Evolutionary conservation across 2,888 invertebrate genomes (phyloP).

Genomic region (Papilio gigon): DNA sequence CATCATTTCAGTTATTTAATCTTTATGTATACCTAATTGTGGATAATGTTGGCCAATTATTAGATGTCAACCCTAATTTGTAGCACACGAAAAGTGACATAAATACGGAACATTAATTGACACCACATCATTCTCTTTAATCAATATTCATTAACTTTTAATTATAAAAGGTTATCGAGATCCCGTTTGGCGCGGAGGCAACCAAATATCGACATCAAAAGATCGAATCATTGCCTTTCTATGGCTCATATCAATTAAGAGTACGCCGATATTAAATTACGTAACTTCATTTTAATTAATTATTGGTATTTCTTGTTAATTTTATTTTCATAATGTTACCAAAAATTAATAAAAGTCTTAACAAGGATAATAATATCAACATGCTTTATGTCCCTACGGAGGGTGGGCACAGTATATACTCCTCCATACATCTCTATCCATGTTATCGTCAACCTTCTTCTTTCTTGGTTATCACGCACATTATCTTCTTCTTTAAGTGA

Average conservation of each 20-base stretch:
- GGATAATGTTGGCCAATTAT: too few species aligned
- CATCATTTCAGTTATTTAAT: too few species aligned
- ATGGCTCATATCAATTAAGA: slow-evolving; percentile 18
- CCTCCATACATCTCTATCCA: too few species aligned
- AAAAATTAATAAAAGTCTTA: background rate
- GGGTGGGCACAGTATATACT: too few species aligned
- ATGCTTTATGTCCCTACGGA: too few species aligned
- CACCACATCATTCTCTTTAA: background rate
- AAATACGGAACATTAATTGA: background rate
- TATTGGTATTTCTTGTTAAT: background rate
- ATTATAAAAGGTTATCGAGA: slow-evolving; percentile 3
- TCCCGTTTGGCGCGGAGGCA: background rate
- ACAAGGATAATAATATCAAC: too few species aligned
- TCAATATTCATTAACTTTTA: slow-evolving; percentile 1
- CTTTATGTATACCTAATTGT: too few species aligned
- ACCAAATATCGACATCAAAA: slow-evolving; percentile 19
- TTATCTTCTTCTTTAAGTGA: too few species aligned
- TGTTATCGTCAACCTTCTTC: too few species aligned
- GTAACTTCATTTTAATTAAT: slow-evolving; percentile 9
- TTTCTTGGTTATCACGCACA: too few species aligned
- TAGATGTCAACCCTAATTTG: too few species aligned
- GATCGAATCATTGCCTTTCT: slow-evolving; percentile 17
- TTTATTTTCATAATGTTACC: background rate
- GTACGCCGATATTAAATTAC: slow-evolving; percentile 6
- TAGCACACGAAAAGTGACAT: background rate